Conservation (phyloP, 2,113 vertebrate species). For the Climacteris rufus region DNA sequence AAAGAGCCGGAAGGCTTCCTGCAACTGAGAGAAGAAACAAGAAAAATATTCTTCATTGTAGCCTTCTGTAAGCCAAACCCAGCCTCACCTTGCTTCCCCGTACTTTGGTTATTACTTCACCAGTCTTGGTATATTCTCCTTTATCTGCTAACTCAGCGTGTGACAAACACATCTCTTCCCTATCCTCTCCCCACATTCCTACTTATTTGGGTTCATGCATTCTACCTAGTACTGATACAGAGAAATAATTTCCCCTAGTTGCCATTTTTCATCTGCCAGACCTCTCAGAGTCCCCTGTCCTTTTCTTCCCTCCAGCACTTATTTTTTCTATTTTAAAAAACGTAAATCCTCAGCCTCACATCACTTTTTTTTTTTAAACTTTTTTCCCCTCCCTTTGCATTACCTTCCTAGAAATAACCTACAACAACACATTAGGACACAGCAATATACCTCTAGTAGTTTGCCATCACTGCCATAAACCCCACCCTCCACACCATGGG, state of each 20-base stretch:
- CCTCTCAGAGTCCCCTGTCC: neutral
- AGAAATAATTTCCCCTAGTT: neutral
- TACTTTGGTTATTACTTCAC: neutral
- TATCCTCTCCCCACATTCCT: neutral
- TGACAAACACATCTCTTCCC: neutral
- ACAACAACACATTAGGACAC: neutral
- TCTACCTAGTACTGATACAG: neutral
- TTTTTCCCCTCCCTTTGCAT: neutral
- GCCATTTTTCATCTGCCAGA: neutral
- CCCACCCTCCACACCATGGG: constrained; percentile 91
- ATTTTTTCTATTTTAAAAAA: neutral
- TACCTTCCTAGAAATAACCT: neutral
- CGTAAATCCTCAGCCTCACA: neutral
- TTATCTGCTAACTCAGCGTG: neutral
- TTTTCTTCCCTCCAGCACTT: neutral
- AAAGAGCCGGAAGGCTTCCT: constrained; percentile 88
- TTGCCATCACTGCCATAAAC: constrained; percentile 90
- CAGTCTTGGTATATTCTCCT: neutral
- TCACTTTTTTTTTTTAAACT: neutral
- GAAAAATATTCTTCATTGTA: neutral
- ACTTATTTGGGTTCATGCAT: neutral
- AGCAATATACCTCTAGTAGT: constrained; percentile 79
- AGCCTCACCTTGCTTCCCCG: neutral
- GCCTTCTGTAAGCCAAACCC: neutral
- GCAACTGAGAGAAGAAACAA: constrained; percentile 74